Evolutionary conservation across 2,888 invertebrate genomes (phyloP).

Genomic region (Troilus luridus): DNA sequence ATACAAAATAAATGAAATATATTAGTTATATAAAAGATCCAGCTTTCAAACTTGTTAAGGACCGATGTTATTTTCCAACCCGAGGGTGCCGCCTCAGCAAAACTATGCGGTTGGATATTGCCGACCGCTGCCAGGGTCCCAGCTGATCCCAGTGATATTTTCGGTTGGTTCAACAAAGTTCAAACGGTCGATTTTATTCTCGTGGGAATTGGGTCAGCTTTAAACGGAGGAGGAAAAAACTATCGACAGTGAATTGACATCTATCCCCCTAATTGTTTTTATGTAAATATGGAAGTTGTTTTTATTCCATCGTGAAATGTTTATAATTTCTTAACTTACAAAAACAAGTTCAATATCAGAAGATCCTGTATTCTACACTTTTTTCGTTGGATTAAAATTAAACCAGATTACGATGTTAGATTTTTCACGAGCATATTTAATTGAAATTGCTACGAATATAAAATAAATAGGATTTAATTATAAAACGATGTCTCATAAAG

Average conservation of each 20-base stretch:
- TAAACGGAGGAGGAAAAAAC: neutral
- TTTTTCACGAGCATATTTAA: too few species aligned
- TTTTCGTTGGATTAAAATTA: too few species aligned
- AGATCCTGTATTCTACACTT: too few species aligned
- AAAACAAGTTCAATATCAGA: too few species aligned
- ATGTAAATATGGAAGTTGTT: too few species aligned
- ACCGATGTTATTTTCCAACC: neutral
- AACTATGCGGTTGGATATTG: neutral
- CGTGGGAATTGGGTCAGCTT: neutral
- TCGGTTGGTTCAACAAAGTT: conserved; percentile 2
- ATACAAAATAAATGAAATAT: too few species aligned
- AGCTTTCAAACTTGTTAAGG: neutral
- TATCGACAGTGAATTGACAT: neutral
- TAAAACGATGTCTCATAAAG: too few species aligned
- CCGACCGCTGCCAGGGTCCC: neutral
- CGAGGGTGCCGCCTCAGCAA: neutral
- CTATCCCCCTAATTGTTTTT: neutral
- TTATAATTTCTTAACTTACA: too few species aligned
- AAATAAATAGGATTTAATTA: too few species aligned
- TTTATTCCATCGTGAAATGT: too few species aligned
- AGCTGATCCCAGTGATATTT: conserved; percentile 16
- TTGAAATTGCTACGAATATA: too few species aligned
- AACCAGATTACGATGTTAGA: too few species aligned
- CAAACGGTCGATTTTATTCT: neutral
- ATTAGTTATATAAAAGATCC: neutral